Evolutionary conservation across 2,113 vertebrate genomes (phyloP).

Genomic region (Ascaphus truei): DNA sequence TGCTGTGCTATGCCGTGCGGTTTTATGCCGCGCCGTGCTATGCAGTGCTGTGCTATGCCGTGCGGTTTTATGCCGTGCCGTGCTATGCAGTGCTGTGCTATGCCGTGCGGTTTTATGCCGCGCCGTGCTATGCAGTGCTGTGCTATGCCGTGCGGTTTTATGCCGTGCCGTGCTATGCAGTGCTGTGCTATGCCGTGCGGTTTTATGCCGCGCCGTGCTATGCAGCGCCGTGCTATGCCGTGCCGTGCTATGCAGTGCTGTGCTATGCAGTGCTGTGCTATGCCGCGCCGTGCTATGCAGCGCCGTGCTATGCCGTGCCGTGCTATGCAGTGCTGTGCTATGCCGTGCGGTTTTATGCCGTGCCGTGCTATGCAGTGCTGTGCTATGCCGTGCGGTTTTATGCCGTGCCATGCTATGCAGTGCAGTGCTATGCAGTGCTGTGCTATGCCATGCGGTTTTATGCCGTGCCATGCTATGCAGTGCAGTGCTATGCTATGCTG

Average conservation of each 20-base stretch:
- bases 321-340: not conserved
- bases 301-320: not conserved
- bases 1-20: too few species aligned
- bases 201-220: too few species aligned
- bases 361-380: not conserved
- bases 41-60: too few species aligned
- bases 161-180: too few species aligned
- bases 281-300: not conserved
- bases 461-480: not conserved
- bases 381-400: too few species aligned
- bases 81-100: not conserved
- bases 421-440: too few species aligned
- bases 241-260: not conserved
- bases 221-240: not conserved
- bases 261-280: not conserved
- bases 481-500: too few species aligned
- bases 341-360: not conserved
- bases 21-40: too few species aligned
- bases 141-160: too few species aligned
- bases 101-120: not conserved
- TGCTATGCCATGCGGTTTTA: not conserved
- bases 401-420: too few species aligned
- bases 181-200: too few species aligned
- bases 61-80: not conserved
- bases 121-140: too few species aligned